These are phyloP conservation scores for Platysternon megacephalum DNA, from an alignment of 2,113 vertebrate species.

Conservation along the genomic window DNA sequence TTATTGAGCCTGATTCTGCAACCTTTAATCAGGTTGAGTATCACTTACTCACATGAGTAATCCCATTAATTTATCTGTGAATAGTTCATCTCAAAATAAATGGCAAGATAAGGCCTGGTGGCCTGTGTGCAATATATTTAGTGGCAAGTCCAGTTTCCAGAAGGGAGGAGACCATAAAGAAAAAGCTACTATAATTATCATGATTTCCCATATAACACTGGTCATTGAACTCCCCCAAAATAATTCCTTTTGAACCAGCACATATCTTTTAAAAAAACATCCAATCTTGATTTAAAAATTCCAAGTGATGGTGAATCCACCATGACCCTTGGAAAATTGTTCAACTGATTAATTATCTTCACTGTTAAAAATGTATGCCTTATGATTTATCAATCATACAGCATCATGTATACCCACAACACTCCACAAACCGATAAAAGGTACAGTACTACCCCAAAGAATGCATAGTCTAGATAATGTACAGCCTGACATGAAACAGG, in stretches of 20 bases:
- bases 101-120: not conserved
- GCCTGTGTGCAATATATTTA: not conserved
- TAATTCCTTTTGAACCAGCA: not conserved
- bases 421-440: not conserved
- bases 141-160: fast-evolving
- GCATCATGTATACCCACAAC: not conserved
- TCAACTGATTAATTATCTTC: not conserved
- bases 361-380: not conserved
- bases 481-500: fast-evolving
- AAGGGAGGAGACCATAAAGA: not conserved
- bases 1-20: not conserved
- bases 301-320: not conserved
- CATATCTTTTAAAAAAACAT: not conserved
- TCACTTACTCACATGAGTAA: not conserved
- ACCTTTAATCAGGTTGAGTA: not conserved
- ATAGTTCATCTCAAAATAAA: not conserved
- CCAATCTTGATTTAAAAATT: not conserved
- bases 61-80: not conserved
- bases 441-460: not conserved
- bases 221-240: not conserved
- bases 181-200: not conserved
- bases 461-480: not conserved
- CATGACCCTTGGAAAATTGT: not conserved
- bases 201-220: not conserved
- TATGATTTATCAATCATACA: not conserved